Conservation (phyloP, 2,888 invertebrate genomes). For the Phengaris arion region DNA sequence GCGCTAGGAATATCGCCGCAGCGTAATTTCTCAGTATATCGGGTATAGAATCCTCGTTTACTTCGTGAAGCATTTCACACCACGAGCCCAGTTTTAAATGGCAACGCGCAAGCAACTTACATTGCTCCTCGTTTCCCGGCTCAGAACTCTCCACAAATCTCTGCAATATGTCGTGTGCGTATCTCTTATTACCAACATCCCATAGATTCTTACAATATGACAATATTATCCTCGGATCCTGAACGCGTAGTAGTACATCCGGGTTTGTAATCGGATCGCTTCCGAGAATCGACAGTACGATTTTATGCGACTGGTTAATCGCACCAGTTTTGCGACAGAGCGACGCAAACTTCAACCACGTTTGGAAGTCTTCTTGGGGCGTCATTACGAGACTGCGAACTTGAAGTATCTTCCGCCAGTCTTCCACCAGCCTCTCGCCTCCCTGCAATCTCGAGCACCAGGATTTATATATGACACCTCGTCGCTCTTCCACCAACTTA, state of each 20-base stretch:
- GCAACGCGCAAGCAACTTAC: constrained; percentile 86
- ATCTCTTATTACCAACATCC: constrained; percentile 87
- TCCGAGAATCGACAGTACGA: constrained; percentile 90
- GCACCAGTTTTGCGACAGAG: constrained; percentile 96
- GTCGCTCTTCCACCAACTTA: constrained; percentile 95
- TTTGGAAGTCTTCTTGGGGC: constrained; percentile 95
- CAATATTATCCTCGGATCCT: constrained; percentile 92
- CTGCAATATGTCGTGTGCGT: constrained; percentile 88
- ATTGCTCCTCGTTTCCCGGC: constrained; percentile 76
- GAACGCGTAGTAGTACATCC: constrained; percentile 84
- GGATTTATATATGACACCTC: constrained; percentile 87
- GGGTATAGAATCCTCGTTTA: constrained; percentile 88
- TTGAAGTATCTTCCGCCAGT: constrained; percentile 98
- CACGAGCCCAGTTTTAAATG: constrained; percentile 96
- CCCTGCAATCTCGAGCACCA: constrained; percentile 98
- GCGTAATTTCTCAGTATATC: constrained; percentile 87
- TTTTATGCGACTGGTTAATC: constrained; percentile 92
- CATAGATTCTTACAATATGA: constrained; percentile 98
- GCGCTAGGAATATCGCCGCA: constrained; percentile 90
- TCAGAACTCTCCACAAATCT: constrained; percentile 83
- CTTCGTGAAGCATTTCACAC: constrained; percentile 93
- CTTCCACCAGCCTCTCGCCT: constrained; percentile 96
- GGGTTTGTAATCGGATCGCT: constrained; percentile 87
- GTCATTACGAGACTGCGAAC: constrained; percentile 94
- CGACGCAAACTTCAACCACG: constrained; percentile 98